Evolutionary conservation across 2,113 vertebrate species (phyloP).

Genomic region (Megaceryle torquata): DNA sequence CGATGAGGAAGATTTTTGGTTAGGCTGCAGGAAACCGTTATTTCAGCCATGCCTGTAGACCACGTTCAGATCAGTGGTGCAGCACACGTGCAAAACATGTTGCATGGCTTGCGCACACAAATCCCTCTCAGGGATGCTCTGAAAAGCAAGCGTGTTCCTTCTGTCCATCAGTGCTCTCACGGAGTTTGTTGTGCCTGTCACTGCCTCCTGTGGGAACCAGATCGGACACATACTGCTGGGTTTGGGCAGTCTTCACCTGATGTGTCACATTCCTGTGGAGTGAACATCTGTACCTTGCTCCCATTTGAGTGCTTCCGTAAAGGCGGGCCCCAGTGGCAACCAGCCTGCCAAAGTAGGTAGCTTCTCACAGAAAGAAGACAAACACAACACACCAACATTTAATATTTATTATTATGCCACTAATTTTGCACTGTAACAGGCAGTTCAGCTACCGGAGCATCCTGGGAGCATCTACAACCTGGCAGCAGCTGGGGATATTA

Average conservation of each 20-base stretch:
- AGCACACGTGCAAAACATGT: accelerated
- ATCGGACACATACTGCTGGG: accelerated
- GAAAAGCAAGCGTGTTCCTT: neutral
- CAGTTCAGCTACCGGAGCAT: neutral
- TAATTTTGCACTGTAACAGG: neutral
- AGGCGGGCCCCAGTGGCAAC: neutral
- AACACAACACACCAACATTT: neutral
- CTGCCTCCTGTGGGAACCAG: neutral
- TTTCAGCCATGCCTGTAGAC: neutral
- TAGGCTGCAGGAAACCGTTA: neutral
- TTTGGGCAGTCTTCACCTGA: neutral
- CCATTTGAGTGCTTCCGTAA: neutral
- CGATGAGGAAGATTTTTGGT: neutral
- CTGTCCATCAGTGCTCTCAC: neutral
- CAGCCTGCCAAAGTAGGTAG: neutral
- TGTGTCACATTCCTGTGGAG: neutral
- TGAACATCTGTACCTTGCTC: neutral
- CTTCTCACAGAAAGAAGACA: neutral
- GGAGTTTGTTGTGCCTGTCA: neutral
- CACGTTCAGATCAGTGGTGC: neutral
- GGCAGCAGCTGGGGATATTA: neutral
- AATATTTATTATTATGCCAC: neutral
- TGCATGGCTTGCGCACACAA: accelerated
- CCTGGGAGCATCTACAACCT: neutral
- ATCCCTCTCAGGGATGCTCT: neutral